These are phyloP conservation scores for Heterodera carotae DNA, from an alignment of 1,140 invertebrate species.

Conservation along the genomic window DNA sequence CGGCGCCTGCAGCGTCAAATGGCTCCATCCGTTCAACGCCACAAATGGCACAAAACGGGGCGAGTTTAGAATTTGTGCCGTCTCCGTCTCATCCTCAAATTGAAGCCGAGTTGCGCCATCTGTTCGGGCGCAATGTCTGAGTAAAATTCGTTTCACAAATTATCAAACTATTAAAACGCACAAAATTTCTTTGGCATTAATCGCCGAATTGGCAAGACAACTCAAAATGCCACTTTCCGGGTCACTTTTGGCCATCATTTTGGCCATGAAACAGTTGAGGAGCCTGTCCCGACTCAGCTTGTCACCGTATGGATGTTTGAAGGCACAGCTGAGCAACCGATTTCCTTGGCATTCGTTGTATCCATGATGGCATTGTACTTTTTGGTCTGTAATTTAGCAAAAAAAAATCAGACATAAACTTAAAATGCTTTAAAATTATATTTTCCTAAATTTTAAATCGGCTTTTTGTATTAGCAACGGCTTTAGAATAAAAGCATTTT, in stretches of 20 bases:
- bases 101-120: conserved; percentile 14
- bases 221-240: conserved; percentile 25
- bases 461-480: no score
- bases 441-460: no score
- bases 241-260: conserved; percentile 33
- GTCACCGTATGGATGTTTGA: conserved; percentile 13
- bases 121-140: conserved; percentile 24
- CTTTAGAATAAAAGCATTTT: no score
- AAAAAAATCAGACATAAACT: not conserved
- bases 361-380: conserved; percentile 41
- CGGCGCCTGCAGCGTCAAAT: conserved; percentile 41
- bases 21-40: conserved; percentile 35
- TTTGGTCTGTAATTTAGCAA: conserved; percentile 21
- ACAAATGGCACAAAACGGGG: conserved; percentile 45
- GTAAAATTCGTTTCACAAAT: conserved; percentile 19
- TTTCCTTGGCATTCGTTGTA: conserved; percentile 37
- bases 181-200: conserved; percentile 11
- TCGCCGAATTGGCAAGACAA: conserved; percentile 23
- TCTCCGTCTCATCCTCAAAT: conserved; percentile 32
- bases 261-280: conserved; percentile 41
- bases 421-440: no score
- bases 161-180: conserved; percentile 11
- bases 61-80: conserved; percentile 28
- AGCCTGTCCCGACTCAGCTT: not conserved
- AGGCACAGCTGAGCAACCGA: conserved; percentile 31